Percentiles rank a stretch among this genome's conserved stretches.
phyloP scores from a whole-genome alignment of 35 echinoderm and acorn worm species.

The Diadema setosum region DNA sequence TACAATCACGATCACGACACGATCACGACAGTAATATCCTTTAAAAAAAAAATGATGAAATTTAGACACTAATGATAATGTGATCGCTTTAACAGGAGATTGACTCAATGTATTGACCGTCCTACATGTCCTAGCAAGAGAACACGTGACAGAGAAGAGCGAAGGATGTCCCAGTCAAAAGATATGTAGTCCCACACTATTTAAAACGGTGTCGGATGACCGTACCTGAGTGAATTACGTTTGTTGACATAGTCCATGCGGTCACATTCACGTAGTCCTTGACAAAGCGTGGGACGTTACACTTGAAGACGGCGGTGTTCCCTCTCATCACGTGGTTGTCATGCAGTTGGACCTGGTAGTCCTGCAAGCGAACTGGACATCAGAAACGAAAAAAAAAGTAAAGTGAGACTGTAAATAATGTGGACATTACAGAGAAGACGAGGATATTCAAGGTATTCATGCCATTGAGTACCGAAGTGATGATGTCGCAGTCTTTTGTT shows the following conservation, averaged over 20 bases:
- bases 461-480: background rate
- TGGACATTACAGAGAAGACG: background rate
- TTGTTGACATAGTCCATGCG: conserved; percentile 61
- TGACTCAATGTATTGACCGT: too few relatives aligned
- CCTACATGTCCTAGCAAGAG: too few relatives aligned
- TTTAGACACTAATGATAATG: too few relatives aligned
- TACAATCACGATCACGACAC: too few relatives aligned
- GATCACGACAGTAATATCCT: too few relatives aligned
- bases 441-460: background rate
- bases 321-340: conserved; percentile 82
- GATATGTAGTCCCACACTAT: too few relatives aligned
- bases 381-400: background rate
- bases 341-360: conserved; percentile 70
- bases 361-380: conserved; percentile 64
- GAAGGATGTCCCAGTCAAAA: too few relatives aligned
- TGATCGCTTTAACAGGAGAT: too few relatives aligned
- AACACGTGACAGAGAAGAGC: too few relatives aligned
- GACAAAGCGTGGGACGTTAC: conserved; percentile 71
- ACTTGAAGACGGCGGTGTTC: conserved; percentile 97
- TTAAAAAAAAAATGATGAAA: too few relatives aligned
- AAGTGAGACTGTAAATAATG: background rate
- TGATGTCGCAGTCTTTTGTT: too few relatives aligned
- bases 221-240: conserved; percentile 60
- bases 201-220: too few relatives aligned
- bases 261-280: conserved; percentile 95